phyloP scores from a whole-genome alignment of 2,113 vertebrate species.

The Myodes glareolus region DNA sequence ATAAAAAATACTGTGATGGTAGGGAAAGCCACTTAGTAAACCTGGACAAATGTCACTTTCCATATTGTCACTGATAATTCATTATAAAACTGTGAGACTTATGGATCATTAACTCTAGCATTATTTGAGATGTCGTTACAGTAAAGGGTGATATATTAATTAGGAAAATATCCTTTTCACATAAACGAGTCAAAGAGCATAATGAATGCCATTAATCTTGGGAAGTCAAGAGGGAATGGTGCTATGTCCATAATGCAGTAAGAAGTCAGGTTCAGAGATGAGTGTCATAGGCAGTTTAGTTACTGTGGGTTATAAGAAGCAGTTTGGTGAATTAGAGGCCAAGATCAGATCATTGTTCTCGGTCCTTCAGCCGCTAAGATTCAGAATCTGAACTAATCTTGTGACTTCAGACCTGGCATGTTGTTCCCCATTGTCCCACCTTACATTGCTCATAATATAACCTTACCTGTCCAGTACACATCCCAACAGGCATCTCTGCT shows the following conservation, averaged over 20 bases:
- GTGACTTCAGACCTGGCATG: not conserved
- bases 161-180: slow-evolving; percentile 41
- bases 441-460: not conserved
- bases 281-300: not conserved
- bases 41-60: not conserved
- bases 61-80: not conserved
- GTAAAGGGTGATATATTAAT: slow-evolving; percentile 1
- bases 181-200: not conserved
- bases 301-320: not conserved
- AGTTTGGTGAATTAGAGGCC: not conserved
- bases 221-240: not conserved
- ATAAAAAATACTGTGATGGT: not conserved
- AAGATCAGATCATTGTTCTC: not conserved
- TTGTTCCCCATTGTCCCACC: not conserved
- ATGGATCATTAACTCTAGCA: not conserved
- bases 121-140: slow-evolving; percentile 17
- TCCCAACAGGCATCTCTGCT: not conserved
- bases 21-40: not conserved
- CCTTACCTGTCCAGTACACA: not conserved
- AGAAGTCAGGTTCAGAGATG: not conserved
- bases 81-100: not conserved
- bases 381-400: not conserved
- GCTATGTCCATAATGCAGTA: not conserved
- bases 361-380: not conserved
- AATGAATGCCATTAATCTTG: slow-evolving; percentile 6